A percentile compares a stretch with the other conserved stretches of the same genome.
phyloP scores from a whole-genome alignment of 2,113 vertebrate genomes.

The Furnarius figulus region DNA sequence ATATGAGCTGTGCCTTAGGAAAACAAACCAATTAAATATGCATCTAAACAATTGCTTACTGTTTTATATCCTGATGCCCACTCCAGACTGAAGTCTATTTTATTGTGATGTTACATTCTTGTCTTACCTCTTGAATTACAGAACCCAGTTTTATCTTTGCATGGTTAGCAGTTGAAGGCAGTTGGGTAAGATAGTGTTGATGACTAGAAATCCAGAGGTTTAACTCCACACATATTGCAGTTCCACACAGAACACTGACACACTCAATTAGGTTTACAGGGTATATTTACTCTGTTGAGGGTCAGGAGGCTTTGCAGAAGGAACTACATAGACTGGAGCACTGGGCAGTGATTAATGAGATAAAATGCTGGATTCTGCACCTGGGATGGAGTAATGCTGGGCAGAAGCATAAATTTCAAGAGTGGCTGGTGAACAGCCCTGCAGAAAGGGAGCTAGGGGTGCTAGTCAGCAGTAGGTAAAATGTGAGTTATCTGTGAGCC shows the following conservation, averaged over 20 bases:
- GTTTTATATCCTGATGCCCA: background rate
- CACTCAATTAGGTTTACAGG: background rate
- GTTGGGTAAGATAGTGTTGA: background rate
- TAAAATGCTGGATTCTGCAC: background rate
- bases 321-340: background rate
- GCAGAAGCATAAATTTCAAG: background rate
- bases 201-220: background rate
- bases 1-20: background rate
- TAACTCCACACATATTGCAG: background rate
- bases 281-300: background rate
- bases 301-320: background rate
- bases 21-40: background rate
- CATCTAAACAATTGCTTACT: background rate
- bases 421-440: background rate
- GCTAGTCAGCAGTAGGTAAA: background rate
- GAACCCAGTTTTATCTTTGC: background rate
- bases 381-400: background rate
- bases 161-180: background rate
- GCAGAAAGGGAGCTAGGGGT: background rate
- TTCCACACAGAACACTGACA: background rate
- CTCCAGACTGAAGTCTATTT: background rate
- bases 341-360: rapidly evolving
- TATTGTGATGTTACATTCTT: background rate
- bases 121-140: background rate
- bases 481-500: too few relatives aligned